Percentiles rank a stretch among this genome's conserved stretches.
These are phyloP conservation scores for Argyresthia goedartella DNA, from an alignment of 2,888 invertebrate species.

Conservation along the genomic window DNA sequence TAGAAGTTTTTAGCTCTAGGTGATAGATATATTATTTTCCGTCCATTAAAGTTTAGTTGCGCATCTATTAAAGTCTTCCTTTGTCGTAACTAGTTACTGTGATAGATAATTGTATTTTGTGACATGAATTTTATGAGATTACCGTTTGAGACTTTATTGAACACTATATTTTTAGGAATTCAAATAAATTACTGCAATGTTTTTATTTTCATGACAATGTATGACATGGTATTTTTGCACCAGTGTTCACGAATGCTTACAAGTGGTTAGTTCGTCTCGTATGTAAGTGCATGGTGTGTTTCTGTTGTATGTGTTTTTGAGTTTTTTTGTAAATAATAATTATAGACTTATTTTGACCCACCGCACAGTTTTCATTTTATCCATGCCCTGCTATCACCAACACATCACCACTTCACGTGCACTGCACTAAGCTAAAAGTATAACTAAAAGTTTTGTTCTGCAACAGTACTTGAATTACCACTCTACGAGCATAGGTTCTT, in stretches of 20 bases:
- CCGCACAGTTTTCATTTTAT: conserved; percentile 65
- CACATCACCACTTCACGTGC: conserved; percentile 36
- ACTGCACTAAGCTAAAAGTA: conserved; percentile 18
- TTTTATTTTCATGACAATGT: conserved; percentile 16
- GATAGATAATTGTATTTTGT: neutral
- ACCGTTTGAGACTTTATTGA: neutral
- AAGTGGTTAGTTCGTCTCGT: conserved; percentile 46
- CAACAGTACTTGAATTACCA: no score
- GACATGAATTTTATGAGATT: neutral
- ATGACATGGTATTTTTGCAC: conserved; percentile 26
- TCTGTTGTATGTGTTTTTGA: conserved; percentile 41
- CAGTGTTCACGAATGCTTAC: conserved; percentile 54
- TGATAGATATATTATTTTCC: neutral
- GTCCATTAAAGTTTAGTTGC: neutral
- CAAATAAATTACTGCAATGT: conserved; percentile 1
- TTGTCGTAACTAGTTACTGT: conserved; percentile 2
- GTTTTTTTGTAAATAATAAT: conserved; percentile 64
- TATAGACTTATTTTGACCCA: conserved; percentile 63
- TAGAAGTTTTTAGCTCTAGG: neutral
- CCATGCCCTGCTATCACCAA: conserved; percentile 47
- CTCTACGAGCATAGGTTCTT: no score
- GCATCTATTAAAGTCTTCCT: neutral
- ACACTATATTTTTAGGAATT: neutral
- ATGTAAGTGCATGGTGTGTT: conserved; percentile 70
- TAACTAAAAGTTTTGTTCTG: neutral